Evolutionary conservation across 2,797 vertebrate species (phyloP), one percentile per base, ranked within the genome.

Genomic region (Hafferia zeledoni): DNA sequence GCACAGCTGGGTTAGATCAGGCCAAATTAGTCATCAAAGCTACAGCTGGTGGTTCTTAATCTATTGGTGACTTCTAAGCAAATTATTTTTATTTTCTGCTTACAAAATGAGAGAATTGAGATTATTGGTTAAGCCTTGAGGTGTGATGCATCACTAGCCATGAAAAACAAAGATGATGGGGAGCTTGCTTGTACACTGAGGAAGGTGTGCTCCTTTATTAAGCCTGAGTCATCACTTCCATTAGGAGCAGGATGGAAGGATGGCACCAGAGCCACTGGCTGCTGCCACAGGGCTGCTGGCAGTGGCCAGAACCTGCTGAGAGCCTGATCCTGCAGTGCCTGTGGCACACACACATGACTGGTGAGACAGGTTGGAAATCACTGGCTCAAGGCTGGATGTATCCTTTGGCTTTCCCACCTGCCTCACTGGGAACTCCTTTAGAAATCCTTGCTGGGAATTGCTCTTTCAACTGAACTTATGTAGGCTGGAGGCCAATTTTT

Each of bases 11-110:
- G 27, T 77, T 88, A 69, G 77, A 82, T 88, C 49, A 82, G 79
- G 67, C 71, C 8, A 7, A 59, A 56, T 89, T 87, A 87, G 61
- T 92, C 90, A 94, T 89, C 85, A 69, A n/a, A 89, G 64, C 60
- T 86, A 84, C 89, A 95, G 88, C 81, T 83, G 86, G 67, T 88
- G 64, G 37, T 78, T 91, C 64, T 83, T 95, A 49, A 95, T 87
- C 95, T 64, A 27, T 37, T 44, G 63, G 86, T 67, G 76, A 75
- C 57, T 92, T 82, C 57, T 87, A 94, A 93, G 91, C 55, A 35
- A 76, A 89, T 86, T 24, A 83, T 87, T 93, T 94, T 79, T 72
- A 28, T 47, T 56, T 92, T 87, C 70, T 92, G 76, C 89, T 94
- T 96, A 93, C 77, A 90, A 93, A 97, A 68, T 59, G 95, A 83